Evolutionary conservation across 2,888 invertebrate genomes (phyloP).

Genomic region (Diaprepes abbreviatus): DNA sequence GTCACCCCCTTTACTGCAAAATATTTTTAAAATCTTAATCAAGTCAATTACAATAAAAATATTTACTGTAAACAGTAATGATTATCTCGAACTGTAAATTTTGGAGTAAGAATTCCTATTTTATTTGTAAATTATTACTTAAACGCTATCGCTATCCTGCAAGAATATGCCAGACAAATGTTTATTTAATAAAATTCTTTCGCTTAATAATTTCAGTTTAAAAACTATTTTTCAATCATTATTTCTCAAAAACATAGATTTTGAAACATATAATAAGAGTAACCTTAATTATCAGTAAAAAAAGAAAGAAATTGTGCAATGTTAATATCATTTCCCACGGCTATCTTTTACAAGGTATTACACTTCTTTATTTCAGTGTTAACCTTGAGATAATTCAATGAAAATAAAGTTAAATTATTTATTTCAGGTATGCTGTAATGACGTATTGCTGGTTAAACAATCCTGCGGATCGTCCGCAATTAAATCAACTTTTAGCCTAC

Average conservation of each 20-base stretch:
- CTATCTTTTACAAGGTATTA: conserved; percentile 39
- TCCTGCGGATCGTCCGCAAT: conserved; percentile 76
- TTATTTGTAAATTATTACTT: too few species aligned
- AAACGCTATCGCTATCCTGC: too few species aligned
- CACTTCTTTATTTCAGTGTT: conserved; percentile 38
- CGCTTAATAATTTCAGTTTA: too few species aligned
- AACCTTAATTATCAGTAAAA: neutral
- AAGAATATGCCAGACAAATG: too few species aligned
- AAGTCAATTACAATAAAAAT: too few species aligned
- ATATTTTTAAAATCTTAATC: too few species aligned
- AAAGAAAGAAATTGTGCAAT: conserved; percentile 29
- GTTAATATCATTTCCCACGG: conserved; percentile 43
- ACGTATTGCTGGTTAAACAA: conserved; percentile 81
- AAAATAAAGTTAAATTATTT: conserved; percentile 36
- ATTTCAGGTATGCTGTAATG: conserved; percentile 78
- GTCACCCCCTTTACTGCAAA: too few species aligned
- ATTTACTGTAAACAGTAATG: too few species aligned
- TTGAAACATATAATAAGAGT: neutral
- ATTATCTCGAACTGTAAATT: too few species aligned
- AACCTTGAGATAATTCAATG: conserved; percentile 47
- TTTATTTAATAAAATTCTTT: too few species aligned
- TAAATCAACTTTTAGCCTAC: conserved; percentile 79
- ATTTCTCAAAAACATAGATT: neutral
- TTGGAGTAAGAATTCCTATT: too few species aligned
- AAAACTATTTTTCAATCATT: too few species aligned